These are phyloP conservation scores for Gouania willdenowi DNA, from an alignment of 2,797 vertebrate species.

Conservation along the genomic window DNA sequence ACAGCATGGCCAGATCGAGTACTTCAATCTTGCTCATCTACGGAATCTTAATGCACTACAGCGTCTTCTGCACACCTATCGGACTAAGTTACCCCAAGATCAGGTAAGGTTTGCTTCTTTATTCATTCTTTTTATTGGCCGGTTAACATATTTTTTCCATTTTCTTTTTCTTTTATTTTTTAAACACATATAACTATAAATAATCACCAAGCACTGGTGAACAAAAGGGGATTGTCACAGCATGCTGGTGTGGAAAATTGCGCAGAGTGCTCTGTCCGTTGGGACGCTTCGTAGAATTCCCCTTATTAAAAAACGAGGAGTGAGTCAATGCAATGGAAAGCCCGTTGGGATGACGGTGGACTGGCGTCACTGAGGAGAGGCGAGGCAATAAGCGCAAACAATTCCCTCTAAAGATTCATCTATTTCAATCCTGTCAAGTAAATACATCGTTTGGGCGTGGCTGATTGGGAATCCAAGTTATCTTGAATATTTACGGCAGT, in stretches of 20 bases:
- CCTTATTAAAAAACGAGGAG: constrained; percentile 71
- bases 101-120: constrained; percentile 78
- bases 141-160: too few species aligned
- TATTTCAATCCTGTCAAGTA: too few species aligned
- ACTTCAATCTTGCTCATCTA: constrained; percentile 93
- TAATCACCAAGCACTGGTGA: too few species aligned
- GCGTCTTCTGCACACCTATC: constrained; percentile 91
- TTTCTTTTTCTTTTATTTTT: too few species aligned
- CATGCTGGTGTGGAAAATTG: constrained; percentile 40
- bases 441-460: constrained; percentile 57
- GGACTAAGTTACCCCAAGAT: constrained; percentile 90
- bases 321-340: constrained; percentile 56
- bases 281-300: constrained; percentile 65
- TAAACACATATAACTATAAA: too few species aligned
- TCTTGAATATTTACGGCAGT: too few species aligned
- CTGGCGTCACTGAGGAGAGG: constrained; percentile 76
- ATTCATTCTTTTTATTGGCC: not conserved
- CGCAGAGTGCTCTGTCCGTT: constrained; percentile 48
- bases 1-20: constrained; percentile 95
- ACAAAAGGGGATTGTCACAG: too few species aligned
- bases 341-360: constrained; percentile 65
- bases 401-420: too few species aligned
- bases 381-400: too few species aligned
- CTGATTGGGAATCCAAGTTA: too few species aligned
- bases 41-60: constrained; percentile 96